These are phyloP conservation scores for human DNA, from an alignment of 2,113 vertebrate species.

Conservation along the genomic window GRCh38 chr1:33195001-33195500, in stretches of 20 bases:
- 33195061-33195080: not conserved
- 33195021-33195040: slow-evolving; percentile 25
- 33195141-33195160: not conserved
- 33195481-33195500: not conserved
- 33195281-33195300: slow-evolving; percentile 26
- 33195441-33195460: not conserved
- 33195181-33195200: not conserved
- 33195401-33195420: not conserved
- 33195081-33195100: slow-evolving; percentile 39
- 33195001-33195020: not conserved
- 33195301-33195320: not conserved
- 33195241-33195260: slow-evolving; percentile 11
- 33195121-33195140: not conserved
- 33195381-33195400: not conserved
- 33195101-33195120: slow-evolving; percentile 17
- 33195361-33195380: not conserved
- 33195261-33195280: slow-evolving; percentile 31
- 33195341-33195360: not conserved
- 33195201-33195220: not conserved
- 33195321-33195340: not conserved
- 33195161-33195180: not conserved
- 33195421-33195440: not conserved
- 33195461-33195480: not conserved
- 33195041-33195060: not conserved
- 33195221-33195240: not conserved